phyloP scores from a whole-genome alignment of 2,888 invertebrate genomes.

The Xestia sexstrigata region DNA sequence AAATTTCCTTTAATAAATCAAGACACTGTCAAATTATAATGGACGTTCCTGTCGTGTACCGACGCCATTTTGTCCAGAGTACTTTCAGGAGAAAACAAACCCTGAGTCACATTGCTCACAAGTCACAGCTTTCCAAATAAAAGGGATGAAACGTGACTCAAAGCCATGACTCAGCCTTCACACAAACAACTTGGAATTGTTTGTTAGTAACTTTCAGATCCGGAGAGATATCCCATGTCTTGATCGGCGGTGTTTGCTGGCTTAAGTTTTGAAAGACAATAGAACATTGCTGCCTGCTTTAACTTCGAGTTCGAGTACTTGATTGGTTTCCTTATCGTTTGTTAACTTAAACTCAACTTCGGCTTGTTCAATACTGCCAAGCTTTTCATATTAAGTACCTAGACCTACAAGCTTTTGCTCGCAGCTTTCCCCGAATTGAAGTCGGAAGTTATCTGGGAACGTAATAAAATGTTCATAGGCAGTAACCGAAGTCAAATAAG shows the following conservation, averaged over 20 bases:
- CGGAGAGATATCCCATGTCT: slow-evolving; percentile 41
- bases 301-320: slow-evolving; percentile 3
- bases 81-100: slow-evolving; percentile 54
- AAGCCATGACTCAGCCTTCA: slow-evolving; percentile 49
- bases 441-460: neutral
- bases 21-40: slow-evolving; percentile 34
- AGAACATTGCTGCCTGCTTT: neutral
- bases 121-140: slow-evolving; percentile 57
- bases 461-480: no score
- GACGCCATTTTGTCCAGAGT: slow-evolving; percentile 21
- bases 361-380: neutral
- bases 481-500: no score
- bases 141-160: slow-evolving; percentile 65
- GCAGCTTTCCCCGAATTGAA: neutral
- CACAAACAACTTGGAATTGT: slow-evolving; percentile 59
- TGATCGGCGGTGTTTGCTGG: slow-evolving; percentile 8
- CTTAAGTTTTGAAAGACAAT: slow-evolving; percentile 12
- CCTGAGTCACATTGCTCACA: slow-evolving; percentile 57
- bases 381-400: neutral
- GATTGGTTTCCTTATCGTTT: slow-evolving; percentile 13
- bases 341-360: slow-evolving; percentile 6
- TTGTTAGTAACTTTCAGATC: slow-evolving; percentile 50
- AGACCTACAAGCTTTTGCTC: neutral
- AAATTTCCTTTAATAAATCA: slow-evolving; percentile 18
- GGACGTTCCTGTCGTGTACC: slow-evolving; percentile 18